These are phyloP conservation scores for Euplexia lucipara DNA, from an alignment of 2,888 invertebrate genomes.

Conservation along the genomic window DNA sequence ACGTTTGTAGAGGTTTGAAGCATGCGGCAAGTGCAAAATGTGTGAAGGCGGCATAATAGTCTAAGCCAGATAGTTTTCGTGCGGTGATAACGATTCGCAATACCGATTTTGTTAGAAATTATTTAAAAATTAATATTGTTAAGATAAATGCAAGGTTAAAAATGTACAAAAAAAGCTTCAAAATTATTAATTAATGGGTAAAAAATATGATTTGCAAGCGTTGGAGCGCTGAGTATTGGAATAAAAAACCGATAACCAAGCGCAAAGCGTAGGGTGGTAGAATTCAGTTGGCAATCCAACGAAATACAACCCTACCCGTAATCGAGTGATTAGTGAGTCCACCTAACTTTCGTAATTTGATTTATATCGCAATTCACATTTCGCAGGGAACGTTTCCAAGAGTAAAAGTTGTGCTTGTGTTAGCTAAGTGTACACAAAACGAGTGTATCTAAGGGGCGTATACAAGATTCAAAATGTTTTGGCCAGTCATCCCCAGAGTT, in stretches of 20 bases:
- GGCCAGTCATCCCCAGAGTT: conserved; percentile 80
- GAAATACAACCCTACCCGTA: conserved; percentile 53
- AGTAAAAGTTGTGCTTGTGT: conserved; percentile 71
- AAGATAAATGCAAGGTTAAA: no score
- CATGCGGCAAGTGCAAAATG: no score
- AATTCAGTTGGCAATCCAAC: conserved; percentile 11
- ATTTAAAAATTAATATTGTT: no score
- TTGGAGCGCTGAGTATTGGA: conserved; percentile 7
- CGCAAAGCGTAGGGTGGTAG: conserved; percentile 25
- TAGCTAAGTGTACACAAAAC: conserved; percentile 49
- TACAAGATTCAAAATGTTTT: conserved; percentile 78
- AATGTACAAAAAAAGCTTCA: no score
- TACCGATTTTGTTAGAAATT: no score
- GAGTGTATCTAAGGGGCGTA: conserved; percentile 56
- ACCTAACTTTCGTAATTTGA: conserved; percentile 44
- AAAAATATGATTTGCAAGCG: neutral
- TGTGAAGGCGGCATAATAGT: no score
- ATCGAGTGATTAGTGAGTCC: conserved; percentile 42
- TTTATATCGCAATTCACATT: no score
- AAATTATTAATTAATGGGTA: no score
- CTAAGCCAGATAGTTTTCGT: no score
- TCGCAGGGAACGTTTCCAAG: conserved; percentile 68
- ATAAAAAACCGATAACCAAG: conserved; percentile 50
- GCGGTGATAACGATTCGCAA: no score
- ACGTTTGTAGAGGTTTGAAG: no score